Percentiles rank a stretch among this genome's conserved stretches.
Conservation (phyloP, 1,140 invertebrate species). For the Rhopalosiphum maidis region DNA sequence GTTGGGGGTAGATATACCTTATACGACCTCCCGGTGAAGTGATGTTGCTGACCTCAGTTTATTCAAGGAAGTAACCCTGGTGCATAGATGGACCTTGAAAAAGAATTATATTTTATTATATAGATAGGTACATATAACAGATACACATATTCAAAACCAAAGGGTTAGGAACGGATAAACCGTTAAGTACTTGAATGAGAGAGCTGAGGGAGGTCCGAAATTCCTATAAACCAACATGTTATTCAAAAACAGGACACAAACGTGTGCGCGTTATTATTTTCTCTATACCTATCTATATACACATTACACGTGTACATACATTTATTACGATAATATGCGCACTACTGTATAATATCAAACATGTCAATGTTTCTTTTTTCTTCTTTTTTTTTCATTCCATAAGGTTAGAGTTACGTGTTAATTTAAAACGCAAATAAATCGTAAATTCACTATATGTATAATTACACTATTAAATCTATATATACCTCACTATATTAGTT, state of each 20-base stretch:
- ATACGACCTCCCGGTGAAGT: background rate
- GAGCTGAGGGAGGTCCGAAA: background rate
- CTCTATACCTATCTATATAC: background rate
- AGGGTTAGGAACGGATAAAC: constrained; percentile 7
- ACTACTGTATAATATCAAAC: background rate
- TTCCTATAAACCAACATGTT: background rate
- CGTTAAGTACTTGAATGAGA: background rate
- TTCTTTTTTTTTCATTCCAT: background rate
- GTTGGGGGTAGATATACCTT: background rate
- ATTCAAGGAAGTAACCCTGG: constrained; percentile 35
- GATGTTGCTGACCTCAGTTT: background rate
- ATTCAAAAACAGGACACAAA: background rate
- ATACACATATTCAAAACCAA: background rate
- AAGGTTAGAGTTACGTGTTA: background rate
- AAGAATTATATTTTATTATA: background rate
- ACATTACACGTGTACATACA: background rate
- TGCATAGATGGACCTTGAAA: background rate
- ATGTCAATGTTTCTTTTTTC: background rate
- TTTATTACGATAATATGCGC: background rate
- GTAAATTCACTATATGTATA: too few relatives aligned
- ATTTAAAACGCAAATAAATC: background rate
- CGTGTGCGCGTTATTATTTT: background rate
- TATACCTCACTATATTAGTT: background rate
- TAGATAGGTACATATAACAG: background rate
- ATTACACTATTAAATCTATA: background rate